Percentiles rank a stretch among this genome's conserved stretches.
These are phyloP conservation scores for Halictus quadricinctus DNA, from an alignment of 2,888 invertebrate genomes.

Conservation along the genomic window DNA sequence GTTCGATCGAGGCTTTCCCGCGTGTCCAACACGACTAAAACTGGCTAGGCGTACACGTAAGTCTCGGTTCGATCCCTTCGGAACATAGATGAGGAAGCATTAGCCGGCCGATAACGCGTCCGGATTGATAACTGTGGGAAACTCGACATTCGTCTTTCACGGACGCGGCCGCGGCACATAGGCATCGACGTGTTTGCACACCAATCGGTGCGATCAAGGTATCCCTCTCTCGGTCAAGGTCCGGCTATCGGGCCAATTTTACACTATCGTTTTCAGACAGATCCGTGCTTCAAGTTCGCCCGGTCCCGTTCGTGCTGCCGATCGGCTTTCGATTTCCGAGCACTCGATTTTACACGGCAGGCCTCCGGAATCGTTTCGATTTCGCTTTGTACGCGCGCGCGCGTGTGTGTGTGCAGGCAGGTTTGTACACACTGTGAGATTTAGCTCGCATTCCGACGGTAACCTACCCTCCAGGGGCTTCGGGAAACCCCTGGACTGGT, in stretches of 20 bases:
- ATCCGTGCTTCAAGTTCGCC: constrained; percentile 44
- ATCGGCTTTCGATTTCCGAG: constrained; percentile 27
- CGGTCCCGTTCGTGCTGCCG: constrained; percentile 47
- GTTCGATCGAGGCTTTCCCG: neutral
- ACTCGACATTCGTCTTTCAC: constrained; percentile 62
- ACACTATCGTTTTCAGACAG: constrained; percentile 47
- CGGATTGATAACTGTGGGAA: constrained; percentile 76
- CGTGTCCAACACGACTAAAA: neutral
- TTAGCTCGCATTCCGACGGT: constrained; percentile 20
- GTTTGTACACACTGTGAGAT: neutral
- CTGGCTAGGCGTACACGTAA: neutral
- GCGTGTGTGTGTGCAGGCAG: neutral
- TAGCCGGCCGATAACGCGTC: constrained; percentile 56
- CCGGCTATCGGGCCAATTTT: constrained; percentile 54
- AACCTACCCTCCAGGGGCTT: constrained; percentile 29
- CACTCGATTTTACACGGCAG: constrained; percentile 33
- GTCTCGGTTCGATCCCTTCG: constrained; percentile 9
- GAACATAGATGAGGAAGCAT: constrained; percentile 37
- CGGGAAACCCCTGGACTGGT: constrained; percentile 29
- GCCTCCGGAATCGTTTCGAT: constrained; percentile 28
- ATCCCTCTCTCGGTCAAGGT: constrained; percentile 71
- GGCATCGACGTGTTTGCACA: constrained; percentile 21
- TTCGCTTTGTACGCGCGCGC: neutral
- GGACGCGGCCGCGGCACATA: constrained; percentile 8
- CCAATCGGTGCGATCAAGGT: constrained; percentile 34